Base-by-base conservation (phyloP, 2,888 invertebrate genomes). In the Myathropa florea region DNA sequence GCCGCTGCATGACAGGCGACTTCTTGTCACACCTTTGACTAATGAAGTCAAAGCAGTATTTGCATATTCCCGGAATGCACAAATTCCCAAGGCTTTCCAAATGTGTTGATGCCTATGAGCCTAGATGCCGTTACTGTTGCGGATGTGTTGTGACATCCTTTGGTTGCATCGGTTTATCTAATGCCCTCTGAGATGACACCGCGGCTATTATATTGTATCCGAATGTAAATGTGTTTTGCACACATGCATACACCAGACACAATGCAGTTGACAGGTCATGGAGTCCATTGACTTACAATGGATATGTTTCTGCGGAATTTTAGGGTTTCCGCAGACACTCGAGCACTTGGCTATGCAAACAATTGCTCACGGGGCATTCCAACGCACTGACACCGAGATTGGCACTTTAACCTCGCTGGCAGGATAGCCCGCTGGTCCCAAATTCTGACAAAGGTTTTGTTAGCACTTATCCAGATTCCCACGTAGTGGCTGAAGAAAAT, bases 21-120 rank as follows among this genome's bases (percentile, higher is more conserved):
- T 86, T 86, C 86, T 78, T 86, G 83, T 86, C 86, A 79, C 86
- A 86, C 86, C 86, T 86, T 83, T 86, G 86, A 83, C 86, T 86
- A 86, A 86, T 86, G 86, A 86, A 86, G 83, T 78, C 86, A 86
- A 86, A 82, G 71, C 78, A 75, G 70, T 78, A 86, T 86, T 86
- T 86, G 86, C 83, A 86, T 86, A 82, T 78, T 67, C 70, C 70
- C 65, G 70, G 71, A 71, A 86, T 78, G 73, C 71, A 70, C 78
- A 75, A 70, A 70, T 78, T 82, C 78, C 86, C 70, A 75, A 86
- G 73, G 86, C 77, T 65, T 75, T 75, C 70, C 55, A 30, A 82
- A 61, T 73, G n/a, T n/a, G 46, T 6, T 61, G 60, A 80, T 84
- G 53, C 77, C 53, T 33, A 33, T 33, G 33, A 33, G 33, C 7